Percentiles rank a stretch among this genome's conserved stretches.
These are phyloP conservation scores for Rapana venosa DNA, from an alignment of 2,888 invertebrate species.

Conservation along the genomic window DNA sequence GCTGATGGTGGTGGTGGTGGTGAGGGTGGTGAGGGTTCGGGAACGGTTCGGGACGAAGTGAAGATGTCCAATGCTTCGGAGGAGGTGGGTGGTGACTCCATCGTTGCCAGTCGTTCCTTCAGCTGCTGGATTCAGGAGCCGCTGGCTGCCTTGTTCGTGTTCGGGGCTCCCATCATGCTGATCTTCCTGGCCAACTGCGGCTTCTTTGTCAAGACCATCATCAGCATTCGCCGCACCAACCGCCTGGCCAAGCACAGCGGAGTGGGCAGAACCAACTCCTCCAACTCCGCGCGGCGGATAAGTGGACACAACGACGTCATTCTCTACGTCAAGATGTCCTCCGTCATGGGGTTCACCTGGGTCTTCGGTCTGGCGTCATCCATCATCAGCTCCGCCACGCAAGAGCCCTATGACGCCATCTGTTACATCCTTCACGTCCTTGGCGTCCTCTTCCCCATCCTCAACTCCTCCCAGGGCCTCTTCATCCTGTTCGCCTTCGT, in stretches of 20 bases:
- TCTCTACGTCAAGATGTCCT: conserved; percentile 72
- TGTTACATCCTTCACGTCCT: conserved; percentile 65
- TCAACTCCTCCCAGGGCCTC: conserved; percentile 71
- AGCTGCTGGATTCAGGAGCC: conserved; percentile 73
- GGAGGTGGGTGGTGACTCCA: neutral
- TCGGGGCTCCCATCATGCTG: conserved; percentile 68
- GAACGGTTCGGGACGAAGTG: neutral
- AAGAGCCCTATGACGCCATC: conserved; percentile 51
- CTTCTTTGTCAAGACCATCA: conserved; percentile 68
- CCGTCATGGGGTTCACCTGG: conserved; percentile 75
- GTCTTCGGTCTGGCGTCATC: conserved; percentile 71
- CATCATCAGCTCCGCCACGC: conserved; percentile 63
- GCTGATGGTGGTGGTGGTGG: neutral
- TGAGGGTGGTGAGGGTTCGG: neutral
- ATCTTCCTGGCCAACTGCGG: conserved; percentile 65
- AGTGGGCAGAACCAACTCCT: conserved; percentile 51
- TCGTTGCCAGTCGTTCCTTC: conserved; percentile 48
- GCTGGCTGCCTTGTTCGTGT: conserved; percentile 64
- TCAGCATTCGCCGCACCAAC: conserved; percentile 64
- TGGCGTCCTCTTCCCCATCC: conserved; percentile 65
- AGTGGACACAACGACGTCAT: conserved; percentile 69
- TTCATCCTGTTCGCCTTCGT: conserved; percentile 73
- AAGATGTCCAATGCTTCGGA: neutral
- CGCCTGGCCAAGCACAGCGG: conserved; percentile 54
- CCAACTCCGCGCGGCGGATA: conserved; percentile 57